These are phyloP conservation scores for Drosophila watanabei DNA, from an alignment of 1,140 invertebrate genomes.

Conservation along the genomic window DNA sequence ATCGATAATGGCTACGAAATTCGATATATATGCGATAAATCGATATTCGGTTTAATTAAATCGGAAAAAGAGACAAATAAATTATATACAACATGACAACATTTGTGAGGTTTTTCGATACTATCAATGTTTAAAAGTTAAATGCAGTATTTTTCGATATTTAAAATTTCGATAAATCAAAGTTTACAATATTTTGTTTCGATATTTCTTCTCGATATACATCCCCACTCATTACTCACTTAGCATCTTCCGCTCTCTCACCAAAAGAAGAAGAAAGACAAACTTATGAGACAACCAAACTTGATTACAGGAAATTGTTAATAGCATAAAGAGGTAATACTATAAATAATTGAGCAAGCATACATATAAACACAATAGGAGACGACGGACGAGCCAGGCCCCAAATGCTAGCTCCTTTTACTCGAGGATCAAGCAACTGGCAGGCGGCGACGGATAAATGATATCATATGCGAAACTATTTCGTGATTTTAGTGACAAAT, in stretches of 20 bases:
- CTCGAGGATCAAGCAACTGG: constrained; percentile 22
- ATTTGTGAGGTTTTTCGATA: background rate
- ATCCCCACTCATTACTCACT: constrained; percentile 4
- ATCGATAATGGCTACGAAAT: too few species aligned
- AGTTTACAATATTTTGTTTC: background rate
- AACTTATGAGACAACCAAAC: constrained; percentile 80
- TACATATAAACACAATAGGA: constrained; percentile 36
- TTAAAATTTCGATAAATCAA: background rate
- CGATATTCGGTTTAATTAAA: background rate
- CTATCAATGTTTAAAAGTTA: background rate
- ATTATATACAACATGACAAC: background rate
- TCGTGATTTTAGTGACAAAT: constrained; percentile 85
- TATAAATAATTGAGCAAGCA: constrained; percentile 42
- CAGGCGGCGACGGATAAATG: constrained; percentile 59
- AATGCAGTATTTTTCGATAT: background rate
- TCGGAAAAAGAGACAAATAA: background rate
- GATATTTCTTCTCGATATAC: background rate
- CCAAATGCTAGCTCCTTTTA: constrained; percentile 40
- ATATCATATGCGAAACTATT: constrained; percentile 81
- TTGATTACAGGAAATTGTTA: constrained; percentile 84
- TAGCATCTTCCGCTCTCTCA: constrained; percentile 42
- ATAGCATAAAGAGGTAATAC: constrained; percentile 61
- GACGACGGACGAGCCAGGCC: constrained; percentile 20
- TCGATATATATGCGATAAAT: background rate
- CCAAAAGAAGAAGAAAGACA: constrained; percentile 37